Conservation (phyloP, 2,113 vertebrate species). For the Drymodes brunneopygia region DNA sequence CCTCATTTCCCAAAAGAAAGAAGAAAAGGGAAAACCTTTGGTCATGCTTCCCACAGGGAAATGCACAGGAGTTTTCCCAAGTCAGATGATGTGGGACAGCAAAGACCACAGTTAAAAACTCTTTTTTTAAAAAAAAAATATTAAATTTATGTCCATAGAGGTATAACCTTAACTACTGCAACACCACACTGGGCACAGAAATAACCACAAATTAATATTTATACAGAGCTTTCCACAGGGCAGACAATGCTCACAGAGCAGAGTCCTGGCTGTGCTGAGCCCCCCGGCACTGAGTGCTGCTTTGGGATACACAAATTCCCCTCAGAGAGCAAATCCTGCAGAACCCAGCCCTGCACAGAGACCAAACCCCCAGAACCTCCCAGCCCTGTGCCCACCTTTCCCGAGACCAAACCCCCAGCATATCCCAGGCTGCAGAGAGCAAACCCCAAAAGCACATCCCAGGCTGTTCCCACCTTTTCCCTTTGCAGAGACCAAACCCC, state of each 20-base stretch:
- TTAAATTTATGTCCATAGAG: neutral
- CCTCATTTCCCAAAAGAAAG: neutral
- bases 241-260: neutral
- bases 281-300: neutral
- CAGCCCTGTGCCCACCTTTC: too few relatives aligned
- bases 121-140: neutral
- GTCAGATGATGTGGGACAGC: neutral
- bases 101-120: neutral
- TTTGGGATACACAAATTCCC: neutral
- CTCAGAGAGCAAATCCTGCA: rapidly evolving
- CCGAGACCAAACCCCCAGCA: too few relatives aligned
- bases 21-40: too few relatives aligned
- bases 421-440: too few relatives aligned
- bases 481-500: too few relatives aligned
- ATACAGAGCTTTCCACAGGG: rapidly evolving
- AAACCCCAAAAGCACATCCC: neutral
- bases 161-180: neutral
- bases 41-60: neutral
- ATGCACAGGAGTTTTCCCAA: neutral
- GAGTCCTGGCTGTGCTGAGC: neutral
- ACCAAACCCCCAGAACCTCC: too few relatives aligned
- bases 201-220: neutral
- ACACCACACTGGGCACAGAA: neutral
- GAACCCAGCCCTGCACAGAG: neutral
- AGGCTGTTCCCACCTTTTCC: neutral